These are phyloP conservation scores for Xiphorhynchus elegans DNA, from an alignment of 2,113 vertebrate genomes.

Conservation along the genomic window DNA sequence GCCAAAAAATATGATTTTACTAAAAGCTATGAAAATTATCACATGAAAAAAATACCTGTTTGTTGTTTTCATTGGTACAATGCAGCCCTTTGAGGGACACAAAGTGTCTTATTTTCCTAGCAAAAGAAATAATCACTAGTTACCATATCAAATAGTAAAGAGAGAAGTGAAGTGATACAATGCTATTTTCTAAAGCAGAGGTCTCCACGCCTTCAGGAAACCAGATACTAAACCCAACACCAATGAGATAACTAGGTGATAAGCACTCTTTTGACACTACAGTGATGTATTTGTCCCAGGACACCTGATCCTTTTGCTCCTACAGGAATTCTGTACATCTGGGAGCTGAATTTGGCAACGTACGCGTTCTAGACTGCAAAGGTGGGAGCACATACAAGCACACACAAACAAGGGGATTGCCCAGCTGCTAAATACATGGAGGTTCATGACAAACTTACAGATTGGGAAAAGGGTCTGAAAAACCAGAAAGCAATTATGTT, in stretches of 20 bases:
- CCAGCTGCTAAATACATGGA: background rate
- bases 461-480: background rate
- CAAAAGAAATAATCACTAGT: slow-evolving; percentile 66
- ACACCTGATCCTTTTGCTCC: background rate
- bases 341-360: background rate
- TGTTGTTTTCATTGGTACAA: slow-evolving; percentile 84
- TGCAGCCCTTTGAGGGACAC: slow-evolving; percentile 93
- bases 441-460: background rate
- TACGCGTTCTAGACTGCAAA: background rate
- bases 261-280: background rate
- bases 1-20: background rate
- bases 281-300: background rate
- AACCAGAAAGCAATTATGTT: background rate
- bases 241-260: background rate
- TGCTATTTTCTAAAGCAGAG: background rate
- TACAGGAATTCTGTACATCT: background rate
- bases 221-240: background rate
- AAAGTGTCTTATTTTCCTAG: slow-evolving; percentile 94
- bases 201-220: background rate
- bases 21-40: background rate
- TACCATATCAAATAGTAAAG: slow-evolving; percentile 34
- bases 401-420: accelerated
- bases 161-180: background rate
- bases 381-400: background rate
- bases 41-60: slow-evolving; percentile 80